Conservation (phyloP, 2,113 vertebrate species). For the Protobothrops mucrosquamatus region DNA sequence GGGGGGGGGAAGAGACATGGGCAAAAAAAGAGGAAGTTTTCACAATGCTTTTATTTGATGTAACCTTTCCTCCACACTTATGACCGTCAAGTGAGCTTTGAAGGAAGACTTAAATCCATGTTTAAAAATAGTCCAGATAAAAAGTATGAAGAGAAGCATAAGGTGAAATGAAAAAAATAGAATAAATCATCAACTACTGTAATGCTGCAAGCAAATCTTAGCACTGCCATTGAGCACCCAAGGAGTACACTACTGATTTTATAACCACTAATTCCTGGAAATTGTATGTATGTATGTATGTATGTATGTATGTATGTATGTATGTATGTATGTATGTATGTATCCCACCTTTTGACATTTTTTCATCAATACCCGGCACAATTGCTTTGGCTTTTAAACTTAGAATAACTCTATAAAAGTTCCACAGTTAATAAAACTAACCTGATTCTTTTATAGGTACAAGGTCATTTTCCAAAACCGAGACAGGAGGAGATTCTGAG, state of each 20-base stretch:
- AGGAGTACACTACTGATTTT: not conserved
- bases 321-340: too few species aligned
- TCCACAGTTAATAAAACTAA: conserved; percentile 31
- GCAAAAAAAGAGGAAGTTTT: not conserved
- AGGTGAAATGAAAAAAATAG: not conserved
- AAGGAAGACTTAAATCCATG: not conserved
- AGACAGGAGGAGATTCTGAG: conserved; percentile 20
- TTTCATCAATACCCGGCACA: not conserved
- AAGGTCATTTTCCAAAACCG: conserved; percentile 10
- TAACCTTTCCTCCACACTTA: not conserved
- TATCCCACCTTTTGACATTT: not conserved
- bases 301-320: too few species aligned
- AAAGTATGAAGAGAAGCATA: not conserved
- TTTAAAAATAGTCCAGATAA: not conserved
- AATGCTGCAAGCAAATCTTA: not conserved
- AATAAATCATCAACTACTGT: not conserved
- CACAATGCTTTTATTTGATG: not conserved
- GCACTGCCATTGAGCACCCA: not conserved
- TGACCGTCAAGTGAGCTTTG: not conserved
- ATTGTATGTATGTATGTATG: too few species aligned
- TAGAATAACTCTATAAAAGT: not conserved
- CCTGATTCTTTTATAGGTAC: conserved; percentile 37
- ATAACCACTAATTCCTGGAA: not conserved
- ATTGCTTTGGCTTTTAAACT: not conserved
- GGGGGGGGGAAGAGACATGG: not conserved